phyloP scores from a whole-genome alignment of 2,888 invertebrate species.

The Drosophila heteroneura region DNA sequence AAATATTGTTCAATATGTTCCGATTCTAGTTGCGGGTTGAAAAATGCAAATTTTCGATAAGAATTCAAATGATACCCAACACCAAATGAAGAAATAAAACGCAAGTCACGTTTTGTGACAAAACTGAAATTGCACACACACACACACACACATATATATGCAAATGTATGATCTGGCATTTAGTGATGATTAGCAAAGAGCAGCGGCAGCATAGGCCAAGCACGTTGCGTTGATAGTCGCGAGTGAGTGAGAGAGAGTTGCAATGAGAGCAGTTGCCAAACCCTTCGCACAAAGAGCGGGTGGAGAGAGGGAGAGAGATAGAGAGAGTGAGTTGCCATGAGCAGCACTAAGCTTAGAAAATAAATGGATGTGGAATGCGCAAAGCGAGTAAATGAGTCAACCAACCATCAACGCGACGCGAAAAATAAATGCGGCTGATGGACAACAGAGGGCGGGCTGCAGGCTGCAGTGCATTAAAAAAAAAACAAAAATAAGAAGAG shows the following conservation, averaged over 20 bases:
- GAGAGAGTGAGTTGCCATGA: constrained; percentile 1
- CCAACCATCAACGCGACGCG: constrained; percentile 14
- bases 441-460: constrained; percentile 18
- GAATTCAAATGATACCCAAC: not conserved
- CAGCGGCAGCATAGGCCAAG: not conserved
- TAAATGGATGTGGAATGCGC: constrained; percentile 33
- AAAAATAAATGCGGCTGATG: constrained; percentile 42
- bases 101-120: constrained; percentile 26
- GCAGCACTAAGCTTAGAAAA: constrained; percentile 4
- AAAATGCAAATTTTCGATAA: not conserved
- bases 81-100: not conserved
- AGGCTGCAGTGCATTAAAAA: not conserved
- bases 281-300: constrained; percentile 4
- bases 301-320: constrained; percentile 1
- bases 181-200: constrained; percentile 15
- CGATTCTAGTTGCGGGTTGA: not conserved
- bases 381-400: constrained; percentile 59
- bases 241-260: constrained; percentile 10
- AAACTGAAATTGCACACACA: not conserved
- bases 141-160: not conserved
- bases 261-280: constrained; percentile 9
- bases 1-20: not conserved
- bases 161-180: constrained; percentile 12
- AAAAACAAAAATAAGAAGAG: not conserved
- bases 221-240: constrained; percentile 7